Base-by-base conservation (phyloP, 2,888 invertebrate species). In the Parthenolecanium corni region DNA sequence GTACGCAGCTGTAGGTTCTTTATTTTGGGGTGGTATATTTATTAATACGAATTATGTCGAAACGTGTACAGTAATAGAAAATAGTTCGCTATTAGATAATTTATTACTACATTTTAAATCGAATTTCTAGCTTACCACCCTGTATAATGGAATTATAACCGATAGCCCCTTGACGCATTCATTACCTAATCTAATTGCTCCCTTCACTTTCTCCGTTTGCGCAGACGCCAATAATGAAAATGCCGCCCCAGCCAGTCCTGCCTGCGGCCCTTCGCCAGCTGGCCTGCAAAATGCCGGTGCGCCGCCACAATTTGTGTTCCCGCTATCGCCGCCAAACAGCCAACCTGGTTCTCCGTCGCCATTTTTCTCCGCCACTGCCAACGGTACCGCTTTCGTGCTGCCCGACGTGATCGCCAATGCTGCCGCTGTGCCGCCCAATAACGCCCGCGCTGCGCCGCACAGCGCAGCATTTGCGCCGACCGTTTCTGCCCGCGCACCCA, bases 351-450 rank as follows among this genome's bases (percentile, higher is more conserved):
- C 61, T 2, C 61, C 61, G 21, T 61, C 61, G 14, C 61, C 61
- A 6, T 61, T 61, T 23, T 61, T 49, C n/a, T 25, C 12, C 47
- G 51, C 61, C 14, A 49, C 49, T 14, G 38, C 61, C 1, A 14
- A 49, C 16, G 38, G 38, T 14, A 47, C 57, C 11, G 61, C 51
- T 0, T 61, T 61, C 51, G 40, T 51, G 23, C 24, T 61, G 51
- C 61, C 61, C 23, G 61, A 61, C 16, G 61, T 61, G 2, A 21
- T 61, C 9, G 21, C 49, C 61, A 61, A 49, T n/a, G 51, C 61
- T 3, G 51, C 51, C 2, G 14, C 53, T 1, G n/a, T n/a, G n/a
- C n/a, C n/a, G n/a, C n/a, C n/a, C n/a, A n/a, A n/a, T n/a, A 38
- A 16, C 36, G 53, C 25, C 14, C 24, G 18, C 14, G 31, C 31